These are phyloP conservation scores for Trichopoda pennipes DNA, from an alignment of 2,888 invertebrate species.

Conservation along the genomic window DNA sequence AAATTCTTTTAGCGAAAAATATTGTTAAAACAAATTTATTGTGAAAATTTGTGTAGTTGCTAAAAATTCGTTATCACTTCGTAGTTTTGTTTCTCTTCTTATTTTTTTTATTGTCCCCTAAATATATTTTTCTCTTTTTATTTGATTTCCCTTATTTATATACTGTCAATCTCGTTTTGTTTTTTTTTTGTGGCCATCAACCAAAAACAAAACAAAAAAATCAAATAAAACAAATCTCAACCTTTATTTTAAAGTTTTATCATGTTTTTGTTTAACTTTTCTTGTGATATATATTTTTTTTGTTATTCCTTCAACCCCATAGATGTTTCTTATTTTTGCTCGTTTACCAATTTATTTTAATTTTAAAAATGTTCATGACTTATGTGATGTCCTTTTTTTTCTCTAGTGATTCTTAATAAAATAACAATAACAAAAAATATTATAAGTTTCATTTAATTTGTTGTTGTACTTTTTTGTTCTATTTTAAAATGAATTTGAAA, in stretches of 20 bases:
- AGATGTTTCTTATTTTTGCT: conserved; percentile 34
- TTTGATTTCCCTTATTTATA: conserved; percentile 51
- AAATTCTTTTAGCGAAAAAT: too few relatives aligned
- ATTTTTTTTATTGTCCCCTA: too few relatives aligned
- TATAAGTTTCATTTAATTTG: conserved; percentile 28
- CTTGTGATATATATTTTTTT: neutral
- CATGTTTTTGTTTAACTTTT: conserved; percentile 45
- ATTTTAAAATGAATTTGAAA: conserved; percentile 43
- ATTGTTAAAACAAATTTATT: too few relatives aligned
- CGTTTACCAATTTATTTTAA: conserved; percentile 61
- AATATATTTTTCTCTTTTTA: neutral
- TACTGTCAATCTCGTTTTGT: conserved; percentile 65
- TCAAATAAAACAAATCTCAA: conserved; percentile 42
- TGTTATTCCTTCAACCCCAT: neutral
- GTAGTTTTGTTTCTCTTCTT: too few relatives aligned
- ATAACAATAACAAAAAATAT: conserved; percentile 7
- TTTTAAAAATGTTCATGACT: conserved; percentile 64
- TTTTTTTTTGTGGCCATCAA: conserved; percentile 20
- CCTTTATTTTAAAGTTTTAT: conserved; percentile 52
- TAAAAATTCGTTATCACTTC: neutral
- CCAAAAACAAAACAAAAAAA: conserved; percentile 5
- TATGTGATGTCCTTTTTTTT: conserved; percentile 57
- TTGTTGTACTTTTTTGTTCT: neutral
- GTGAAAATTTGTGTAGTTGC: neutral
- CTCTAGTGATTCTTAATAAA: neutral